A percentile compares a stretch with the other conserved stretches of the same genome.
These are phyloP conservation scores for Climacteris rufus DNA, from an alignment of 2,113 vertebrate species.

Conservation along the genomic window DNA sequence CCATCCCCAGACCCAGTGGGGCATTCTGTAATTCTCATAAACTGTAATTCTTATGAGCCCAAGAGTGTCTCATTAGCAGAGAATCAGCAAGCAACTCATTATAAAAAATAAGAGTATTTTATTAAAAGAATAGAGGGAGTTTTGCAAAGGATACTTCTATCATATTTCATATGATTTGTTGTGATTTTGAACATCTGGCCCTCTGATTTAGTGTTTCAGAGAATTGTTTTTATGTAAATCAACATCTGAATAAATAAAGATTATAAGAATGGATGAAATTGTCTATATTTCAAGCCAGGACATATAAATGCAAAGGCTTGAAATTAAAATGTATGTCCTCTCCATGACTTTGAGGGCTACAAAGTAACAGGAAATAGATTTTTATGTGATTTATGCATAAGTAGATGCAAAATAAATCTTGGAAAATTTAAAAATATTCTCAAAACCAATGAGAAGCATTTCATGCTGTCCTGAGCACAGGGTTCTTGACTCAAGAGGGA, in stretches of 20 bases:
- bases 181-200: neutral
- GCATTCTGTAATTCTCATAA: neutral
- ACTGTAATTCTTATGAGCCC: neutral
- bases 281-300: neutral
- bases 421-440: neutral
- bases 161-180: neutral
- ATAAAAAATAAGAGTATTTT: neutral
- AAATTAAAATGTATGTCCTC: neutral
- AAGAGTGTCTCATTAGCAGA: neutral
- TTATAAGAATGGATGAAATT: neutral
- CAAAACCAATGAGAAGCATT: neutral
- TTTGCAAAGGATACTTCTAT: neutral
- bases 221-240: neutral
- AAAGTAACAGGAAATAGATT: neutral
- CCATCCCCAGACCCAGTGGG: neutral
- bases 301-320: neutral
- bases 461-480: neutral
- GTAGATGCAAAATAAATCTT: neutral
- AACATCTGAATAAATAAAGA: neutral
- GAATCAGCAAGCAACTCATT: neutral
- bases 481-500: constrained; percentile 61
- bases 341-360: neutral
- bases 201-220: neutral
- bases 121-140: neutral
- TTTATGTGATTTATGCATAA: neutral